Percentiles rank a stretch among this genome's conserved stretches.
phyloP scores from a whole-genome alignment of 2,113 vertebrate genomes.

The Rhinogobius similis region DNA sequence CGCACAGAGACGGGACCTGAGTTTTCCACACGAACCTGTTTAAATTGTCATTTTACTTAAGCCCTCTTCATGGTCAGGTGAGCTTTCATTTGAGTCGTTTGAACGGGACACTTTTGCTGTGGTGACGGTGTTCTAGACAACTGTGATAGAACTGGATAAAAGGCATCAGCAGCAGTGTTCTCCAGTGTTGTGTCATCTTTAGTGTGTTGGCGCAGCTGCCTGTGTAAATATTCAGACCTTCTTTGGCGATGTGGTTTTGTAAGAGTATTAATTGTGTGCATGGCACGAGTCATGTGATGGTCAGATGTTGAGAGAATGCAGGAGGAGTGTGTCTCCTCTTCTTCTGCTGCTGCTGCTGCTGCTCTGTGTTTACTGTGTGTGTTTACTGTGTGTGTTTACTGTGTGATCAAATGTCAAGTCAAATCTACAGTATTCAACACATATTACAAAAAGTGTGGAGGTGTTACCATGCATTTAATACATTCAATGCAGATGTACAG shows the following conservation, averaged over 20 bases:
- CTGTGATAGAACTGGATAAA: neutral
- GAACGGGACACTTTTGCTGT: neutral
- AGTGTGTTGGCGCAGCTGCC: neutral
- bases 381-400: too few species aligned
- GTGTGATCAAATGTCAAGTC: too few species aligned
- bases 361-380: too few species aligned
- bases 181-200: neutral
- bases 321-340: neutral
- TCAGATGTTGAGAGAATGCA: conserved; percentile 32
- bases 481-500: neutral
- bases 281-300: conserved; percentile 51
- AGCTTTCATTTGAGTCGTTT: neutral
- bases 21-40: neutral
- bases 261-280: neutral
- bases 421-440: neutral
- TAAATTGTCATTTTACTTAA: neutral
- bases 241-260: neutral
- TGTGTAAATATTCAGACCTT: neutral
- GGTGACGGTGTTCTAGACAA: neutral
- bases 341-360: neutral
- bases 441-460: too few species aligned
- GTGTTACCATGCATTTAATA: neutral
- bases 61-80: conserved; percentile 70
- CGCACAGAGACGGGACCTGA: neutral
- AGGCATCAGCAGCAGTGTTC: neutral